phyloP scores from a whole-genome alignment of 1,140 invertebrate species.

The Panagrolaimus sp. region DNA sequence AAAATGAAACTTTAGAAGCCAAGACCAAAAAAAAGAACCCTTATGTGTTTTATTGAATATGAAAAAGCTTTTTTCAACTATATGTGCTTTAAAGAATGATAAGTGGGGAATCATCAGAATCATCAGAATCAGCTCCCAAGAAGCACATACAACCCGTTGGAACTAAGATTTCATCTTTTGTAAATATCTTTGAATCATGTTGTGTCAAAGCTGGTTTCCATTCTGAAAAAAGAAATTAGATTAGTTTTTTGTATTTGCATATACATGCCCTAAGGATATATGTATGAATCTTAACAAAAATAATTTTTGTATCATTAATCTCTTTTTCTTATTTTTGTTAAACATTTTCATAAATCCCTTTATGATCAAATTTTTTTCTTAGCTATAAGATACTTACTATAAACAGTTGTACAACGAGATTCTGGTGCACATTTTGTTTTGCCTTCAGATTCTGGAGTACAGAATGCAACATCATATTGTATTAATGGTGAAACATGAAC shows the following conservation, averaged over 20 bases:
- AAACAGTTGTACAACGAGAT: background rate
- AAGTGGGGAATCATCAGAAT: background rate
- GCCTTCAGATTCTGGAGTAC: background rate
- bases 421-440: background rate
- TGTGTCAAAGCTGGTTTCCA: background rate
- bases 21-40: too few relatives aligned
- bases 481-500: background rate
- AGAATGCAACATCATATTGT: constrained; percentile 11
- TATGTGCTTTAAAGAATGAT: constrained; percentile 1
- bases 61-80: background rate
- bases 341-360: background rate
- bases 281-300: too few relatives aligned
- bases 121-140: background rate
- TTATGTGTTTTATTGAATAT: background rate
- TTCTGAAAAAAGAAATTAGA: constrained; percentile 11
- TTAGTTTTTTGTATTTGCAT: too few relatives aligned
- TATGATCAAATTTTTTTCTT: background rate
- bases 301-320: background rate
- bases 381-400: constrained; percentile 4
- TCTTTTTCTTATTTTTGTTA: background rate
- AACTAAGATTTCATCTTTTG: constrained; percentile 4
- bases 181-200: background rate
- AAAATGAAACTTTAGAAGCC: too few relatives aligned
- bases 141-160: constrained; percentile 11
- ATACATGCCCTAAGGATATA: too few relatives aligned